Percentiles rank a stretch among this genome's conserved stretches.
Evolutionary conservation across 2,113 vertebrate species (phyloP).

Genomic region (Amblyopsis rosae): DNA sequence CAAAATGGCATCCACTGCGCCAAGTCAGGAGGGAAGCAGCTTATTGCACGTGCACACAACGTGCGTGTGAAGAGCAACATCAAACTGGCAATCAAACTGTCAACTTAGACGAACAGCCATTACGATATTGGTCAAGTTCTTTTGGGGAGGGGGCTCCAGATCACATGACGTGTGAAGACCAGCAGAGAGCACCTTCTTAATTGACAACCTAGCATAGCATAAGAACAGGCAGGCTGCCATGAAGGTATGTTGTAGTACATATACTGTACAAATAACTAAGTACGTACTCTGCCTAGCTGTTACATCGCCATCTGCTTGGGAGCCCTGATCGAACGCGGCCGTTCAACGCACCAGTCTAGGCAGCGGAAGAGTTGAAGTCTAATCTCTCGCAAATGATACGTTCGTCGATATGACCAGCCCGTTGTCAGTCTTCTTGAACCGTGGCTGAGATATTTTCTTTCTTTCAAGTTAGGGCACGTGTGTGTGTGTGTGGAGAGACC

Average conservation of each 20-base stretch:
- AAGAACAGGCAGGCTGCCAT: no score
- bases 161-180: not conserved
- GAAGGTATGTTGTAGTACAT: no score
- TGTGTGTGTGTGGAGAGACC: not conserved
- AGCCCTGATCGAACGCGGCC: not conserved
- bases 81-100: slow-evolving; percentile 27
- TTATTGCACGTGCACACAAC: slow-evolving; percentile 35
- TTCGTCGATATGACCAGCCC: not conserved
- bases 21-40: slow-evolving; percentile 51
- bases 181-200: no score
- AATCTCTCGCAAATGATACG: not conserved
- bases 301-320: no score
- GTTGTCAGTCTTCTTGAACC: no score
- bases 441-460: no score
- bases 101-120: slow-evolving; percentile 29
- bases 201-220: no score
- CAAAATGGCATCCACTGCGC: slow-evolving; percentile 40
- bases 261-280: no score
- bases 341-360: slow-evolving; percentile 51
- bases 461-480: no score
- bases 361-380: slow-evolving; percentile 3
- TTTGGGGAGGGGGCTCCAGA: no score
- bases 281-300: no score
- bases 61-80: slow-evolving; percentile 21
- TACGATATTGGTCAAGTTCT: not conserved